phyloP scores from a whole-genome alignment of 2,888 invertebrate species.

The Eretmocerus hayati region DNA sequence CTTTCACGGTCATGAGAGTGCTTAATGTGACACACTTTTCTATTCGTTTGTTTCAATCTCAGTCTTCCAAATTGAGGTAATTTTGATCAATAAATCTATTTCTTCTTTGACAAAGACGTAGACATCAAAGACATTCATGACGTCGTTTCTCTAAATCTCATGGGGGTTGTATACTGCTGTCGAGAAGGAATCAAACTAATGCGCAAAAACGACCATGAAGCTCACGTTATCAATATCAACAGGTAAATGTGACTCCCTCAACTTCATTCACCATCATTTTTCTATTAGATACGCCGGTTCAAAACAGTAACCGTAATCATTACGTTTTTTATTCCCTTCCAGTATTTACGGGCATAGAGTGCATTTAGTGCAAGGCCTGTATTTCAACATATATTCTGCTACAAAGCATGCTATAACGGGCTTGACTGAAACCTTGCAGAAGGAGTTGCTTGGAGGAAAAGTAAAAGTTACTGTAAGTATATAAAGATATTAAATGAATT shows the following conservation, averaged over 20 bases:
- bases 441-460: constrained; percentile 46
- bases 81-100: not conserved
- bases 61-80: not conserved
- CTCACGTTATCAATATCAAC: constrained; percentile 32
- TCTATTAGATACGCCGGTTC: too few species aligned
- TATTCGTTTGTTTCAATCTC: too few species aligned
- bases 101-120: not conserved
- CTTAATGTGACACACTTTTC: too few species aligned
- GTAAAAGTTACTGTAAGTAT: constrained; percentile 28
- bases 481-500: too few species aligned
- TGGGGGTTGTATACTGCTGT: constrained; percentile 33
- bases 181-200: constrained; percentile 29
- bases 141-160: constrained; percentile 28
- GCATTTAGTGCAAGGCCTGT: constrained; percentile 35
- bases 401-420: constrained; percentile 55
- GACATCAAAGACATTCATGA: constrained; percentile 8
- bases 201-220: constrained; percentile 28
- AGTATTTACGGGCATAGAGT: constrained; percentile 47
- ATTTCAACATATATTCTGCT: constrained; percentile 51
- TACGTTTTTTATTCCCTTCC: not conserved
- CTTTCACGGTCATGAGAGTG: too few species aligned
- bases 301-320: too few species aligned
- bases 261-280: too few species aligned
- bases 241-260: too few species aligned
- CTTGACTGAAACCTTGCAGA: constrained; percentile 52